Conservation (phyloP, 2,797 vertebrate genomes). For the Nyctibius grandis region DNA sequence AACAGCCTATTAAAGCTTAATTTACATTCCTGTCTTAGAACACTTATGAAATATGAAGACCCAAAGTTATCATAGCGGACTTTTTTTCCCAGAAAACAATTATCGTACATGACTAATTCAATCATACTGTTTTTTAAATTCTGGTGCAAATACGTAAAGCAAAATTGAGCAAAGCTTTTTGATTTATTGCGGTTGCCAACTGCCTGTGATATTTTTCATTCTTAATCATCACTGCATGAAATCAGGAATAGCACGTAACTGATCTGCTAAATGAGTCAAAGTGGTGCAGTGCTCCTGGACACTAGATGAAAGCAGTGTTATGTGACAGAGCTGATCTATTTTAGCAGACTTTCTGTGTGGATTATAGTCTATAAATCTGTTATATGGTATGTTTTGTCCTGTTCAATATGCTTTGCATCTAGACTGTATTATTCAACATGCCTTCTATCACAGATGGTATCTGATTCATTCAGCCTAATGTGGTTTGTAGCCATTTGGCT, state of each 20-base stretch:
- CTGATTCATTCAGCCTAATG: not conserved
- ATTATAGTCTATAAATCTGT: slow-evolving; percentile 31
- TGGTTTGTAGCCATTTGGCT: not conserved
- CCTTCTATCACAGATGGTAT: slow-evolving; percentile 8
- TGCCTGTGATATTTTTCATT: slow-evolving; percentile 12
- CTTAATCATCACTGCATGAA: slow-evolving; percentile 42
- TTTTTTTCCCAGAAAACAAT: not conserved
- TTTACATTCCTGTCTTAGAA: not conserved
- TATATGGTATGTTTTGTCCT: not conserved
- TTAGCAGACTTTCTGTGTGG: slow-evolving; percentile 3
- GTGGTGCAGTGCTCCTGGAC: slow-evolving; percentile 22
- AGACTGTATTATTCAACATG: not conserved
- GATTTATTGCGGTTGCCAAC: slow-evolving; percentile 25
- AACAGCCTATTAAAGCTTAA: not conserved
- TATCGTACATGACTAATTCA: not conserved
- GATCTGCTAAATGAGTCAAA: slow-evolving; percentile 33
- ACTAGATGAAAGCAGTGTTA: slow-evolving; percentile 17
- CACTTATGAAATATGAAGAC: not conserved
- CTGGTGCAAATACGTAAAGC: not conserved
- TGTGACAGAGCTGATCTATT: slow-evolving; percentile 48
- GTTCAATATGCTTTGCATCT: slow-evolving; percentile 14
- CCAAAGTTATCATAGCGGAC: not conserved
- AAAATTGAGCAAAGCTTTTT: not conserved
- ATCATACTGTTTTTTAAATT: not conserved
- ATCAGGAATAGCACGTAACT: not conserved